These are phyloP conservation scores for Biston betularia DNA, from an alignment of 2,888 invertebrate species.

Conservation along the genomic window DNA sequence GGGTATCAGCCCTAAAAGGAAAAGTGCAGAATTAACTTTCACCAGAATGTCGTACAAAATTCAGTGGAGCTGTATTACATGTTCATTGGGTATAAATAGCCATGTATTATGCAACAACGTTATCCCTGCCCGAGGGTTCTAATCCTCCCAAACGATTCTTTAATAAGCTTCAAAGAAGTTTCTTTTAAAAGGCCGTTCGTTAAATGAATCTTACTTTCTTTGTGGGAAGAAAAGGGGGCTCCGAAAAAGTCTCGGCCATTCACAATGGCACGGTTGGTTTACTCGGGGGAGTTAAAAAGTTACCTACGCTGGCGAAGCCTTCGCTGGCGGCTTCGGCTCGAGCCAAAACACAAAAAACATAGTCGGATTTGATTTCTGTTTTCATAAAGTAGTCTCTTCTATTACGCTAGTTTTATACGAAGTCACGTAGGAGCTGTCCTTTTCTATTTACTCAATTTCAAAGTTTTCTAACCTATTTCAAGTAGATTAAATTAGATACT, in stretches of 20 bases:
- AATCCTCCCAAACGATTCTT: conserved; percentile 69
- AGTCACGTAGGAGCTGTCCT: conserved; percentile 29
- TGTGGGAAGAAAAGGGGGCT: conserved; percentile 72
- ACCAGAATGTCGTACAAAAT: conserved; percentile 17
- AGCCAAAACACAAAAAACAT: conserved; percentile 60
- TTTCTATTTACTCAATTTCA: conserved; percentile 25
- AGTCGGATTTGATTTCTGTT: conserved; percentile 60
- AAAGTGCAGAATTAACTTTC: conserved; percentile 13
- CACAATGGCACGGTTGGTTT: conserved; percentile 73
- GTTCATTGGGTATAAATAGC: conserved; percentile 29
- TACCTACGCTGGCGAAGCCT: conserved; percentile 59
- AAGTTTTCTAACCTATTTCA: conserved; percentile 15
- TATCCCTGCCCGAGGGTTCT: conserved; percentile 58
- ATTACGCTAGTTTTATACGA: conserved; percentile 32
- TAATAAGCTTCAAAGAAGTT: conserved; percentile 78
- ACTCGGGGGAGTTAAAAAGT: conserved; percentile 71
- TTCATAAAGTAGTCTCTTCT: conserved; percentile 37
- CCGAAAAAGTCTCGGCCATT: conserved; percentile 70
- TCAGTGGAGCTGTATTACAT: conserved; percentile 24
- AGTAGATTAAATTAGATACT: neutral
- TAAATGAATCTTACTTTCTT: conserved; percentile 77
- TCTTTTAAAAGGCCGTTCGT: conserved; percentile 71
- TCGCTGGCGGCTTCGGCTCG: conserved; percentile 38
- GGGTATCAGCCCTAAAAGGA: conserved; percentile 10
- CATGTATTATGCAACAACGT: conserved; percentile 54